phyloP scores from a whole-genome alignment of 2,797 vertebrate species.

The Luscinia luscinia region DNA sequence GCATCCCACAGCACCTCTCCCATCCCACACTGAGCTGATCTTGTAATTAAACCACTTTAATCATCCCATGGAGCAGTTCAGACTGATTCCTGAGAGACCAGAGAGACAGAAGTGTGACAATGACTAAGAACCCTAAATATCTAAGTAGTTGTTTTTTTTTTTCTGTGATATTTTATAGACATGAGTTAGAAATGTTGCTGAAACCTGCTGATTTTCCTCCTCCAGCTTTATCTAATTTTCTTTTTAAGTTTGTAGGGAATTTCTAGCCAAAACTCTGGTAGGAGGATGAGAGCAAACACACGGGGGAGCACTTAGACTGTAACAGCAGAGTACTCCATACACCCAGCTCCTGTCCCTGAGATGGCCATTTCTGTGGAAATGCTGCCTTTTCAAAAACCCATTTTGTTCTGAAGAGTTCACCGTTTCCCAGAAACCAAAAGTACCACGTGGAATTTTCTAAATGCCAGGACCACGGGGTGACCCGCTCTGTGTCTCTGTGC shows the following conservation, averaged over 20 bases:
- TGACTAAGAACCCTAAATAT: neutral
- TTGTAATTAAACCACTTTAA: neutral
- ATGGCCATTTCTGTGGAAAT: neutral
- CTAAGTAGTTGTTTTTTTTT: neutral
- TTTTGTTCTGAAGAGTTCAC: neutral
- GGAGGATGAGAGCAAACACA: slow-evolving; percentile 38
- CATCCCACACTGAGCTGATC: neutral
- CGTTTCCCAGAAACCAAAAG: neutral
- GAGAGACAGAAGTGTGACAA: neutral
- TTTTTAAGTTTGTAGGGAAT: neutral
- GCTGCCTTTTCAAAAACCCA: neutral
- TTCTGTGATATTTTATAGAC: neutral
- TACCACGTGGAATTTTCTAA: neutral
- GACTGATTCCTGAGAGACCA: neutral
- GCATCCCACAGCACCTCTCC: neutral
- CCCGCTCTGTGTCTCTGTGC: neutral
- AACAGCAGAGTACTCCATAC: neutral
- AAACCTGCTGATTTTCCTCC: neutral
- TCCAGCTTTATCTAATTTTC: neutral
- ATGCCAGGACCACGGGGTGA: neutral
- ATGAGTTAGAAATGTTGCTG: neutral
- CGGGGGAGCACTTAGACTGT: slow-evolving; percentile 49
- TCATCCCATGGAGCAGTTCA: neutral
- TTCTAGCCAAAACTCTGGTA: neutral
- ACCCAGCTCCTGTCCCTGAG: neutral